Conservation (phyloP, 2,888 invertebrate genomes). For the Drosophila colorata region DNA sequence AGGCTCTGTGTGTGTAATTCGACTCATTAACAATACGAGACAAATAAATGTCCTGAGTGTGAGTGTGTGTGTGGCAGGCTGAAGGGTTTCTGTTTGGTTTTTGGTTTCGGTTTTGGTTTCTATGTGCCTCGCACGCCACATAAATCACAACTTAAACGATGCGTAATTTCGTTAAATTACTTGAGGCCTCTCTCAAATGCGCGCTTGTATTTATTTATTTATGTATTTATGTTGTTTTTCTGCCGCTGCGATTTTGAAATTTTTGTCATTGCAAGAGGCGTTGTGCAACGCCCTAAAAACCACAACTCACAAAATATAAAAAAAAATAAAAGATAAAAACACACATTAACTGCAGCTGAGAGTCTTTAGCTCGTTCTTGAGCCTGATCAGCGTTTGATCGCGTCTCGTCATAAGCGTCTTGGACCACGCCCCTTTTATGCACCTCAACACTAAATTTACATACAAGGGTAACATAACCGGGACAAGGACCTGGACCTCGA, state of each 20-base stretch:
- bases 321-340: not conserved
- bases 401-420: slow-evolving; percentile 16
- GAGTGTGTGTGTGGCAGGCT: slow-evolving; percentile 57
- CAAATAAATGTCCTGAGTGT: slow-evolving; percentile 37
- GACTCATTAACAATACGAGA: slow-evolving; percentile 82
- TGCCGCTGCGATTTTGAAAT: slow-evolving; percentile 49
- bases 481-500: not conserved
- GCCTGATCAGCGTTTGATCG: slow-evolving; percentile 3
- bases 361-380: slow-evolving; percentile 15
- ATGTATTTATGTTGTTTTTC: slow-evolving; percentile 52
- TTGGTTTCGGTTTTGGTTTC: slow-evolving; percentile 38
- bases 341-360: slow-evolving; percentile 11
- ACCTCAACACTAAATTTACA: slow-evolving; percentile 68
- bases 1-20: slow-evolving; percentile 71
- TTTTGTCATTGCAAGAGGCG: slow-evolving; percentile 70
- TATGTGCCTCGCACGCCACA: slow-evolving; percentile 64
- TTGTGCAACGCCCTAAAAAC: slow-evolving; percentile 58
- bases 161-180: slow-evolving; percentile 80
- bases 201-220: slow-evolving; percentile 60
- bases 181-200: slow-evolving; percentile 41
- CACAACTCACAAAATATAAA: not conserved
- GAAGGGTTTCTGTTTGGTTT: slow-evolving; percentile 63
- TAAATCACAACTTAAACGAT: slow-evolving; percentile 84
- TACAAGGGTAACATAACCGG: slow-evolving; percentile 5
- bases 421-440: slow-evolving; percentile 68